Base-by-base conservation (phyloP, 2,888 invertebrate species). In the Meta bourneti region DNA sequence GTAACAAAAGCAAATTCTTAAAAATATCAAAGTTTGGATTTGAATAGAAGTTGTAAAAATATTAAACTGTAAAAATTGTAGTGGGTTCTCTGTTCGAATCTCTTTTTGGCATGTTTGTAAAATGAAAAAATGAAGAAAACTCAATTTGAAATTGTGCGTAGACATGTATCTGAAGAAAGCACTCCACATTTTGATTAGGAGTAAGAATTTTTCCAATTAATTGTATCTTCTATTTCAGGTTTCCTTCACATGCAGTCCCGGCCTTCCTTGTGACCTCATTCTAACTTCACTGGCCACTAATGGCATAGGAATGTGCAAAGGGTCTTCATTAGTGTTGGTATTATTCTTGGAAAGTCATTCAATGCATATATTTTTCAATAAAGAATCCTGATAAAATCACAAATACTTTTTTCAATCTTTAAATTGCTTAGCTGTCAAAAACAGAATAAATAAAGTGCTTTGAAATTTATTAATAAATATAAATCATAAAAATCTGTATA, bases 171-270 rank as follows among this genome's bases (percentile, higher is more conserved):
- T 34, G 34, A 34, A 34, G 34, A 34, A 34, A 34, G 4, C 34
- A 34, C 1, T 34, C n/a, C n/a, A 61, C 61, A 9, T 61, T 61
- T 61, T 61, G 11, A 9, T 16, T 61, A 61, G 61, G 13, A 13
- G 13, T 11, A 61, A 8, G 61, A 61, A 16, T 9, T 61, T 11
- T 9, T 16, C 16, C 16, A 16, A 61, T 61, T 16, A 61, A 20
- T 19, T n/a, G 9, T n/a, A 7, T 71, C 49, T 4, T 82, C 72
- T 74, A 13, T 89, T 48, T 13, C 95, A 96, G 95, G 95, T 97
- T 0, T 95, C 95, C 19, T 97, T 97, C 94, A 95, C 96, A 0
- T 94, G 96, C 75, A 96, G 96, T 86, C 96, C 96, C 4, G 96
- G 96, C 16, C 95, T 95, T 20, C 86, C 93, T 6, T 96, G 96